Evolutionary conservation across 2,113 vertebrate species (phyloP).

Genomic region (Zosterops lateralis): DNA sequence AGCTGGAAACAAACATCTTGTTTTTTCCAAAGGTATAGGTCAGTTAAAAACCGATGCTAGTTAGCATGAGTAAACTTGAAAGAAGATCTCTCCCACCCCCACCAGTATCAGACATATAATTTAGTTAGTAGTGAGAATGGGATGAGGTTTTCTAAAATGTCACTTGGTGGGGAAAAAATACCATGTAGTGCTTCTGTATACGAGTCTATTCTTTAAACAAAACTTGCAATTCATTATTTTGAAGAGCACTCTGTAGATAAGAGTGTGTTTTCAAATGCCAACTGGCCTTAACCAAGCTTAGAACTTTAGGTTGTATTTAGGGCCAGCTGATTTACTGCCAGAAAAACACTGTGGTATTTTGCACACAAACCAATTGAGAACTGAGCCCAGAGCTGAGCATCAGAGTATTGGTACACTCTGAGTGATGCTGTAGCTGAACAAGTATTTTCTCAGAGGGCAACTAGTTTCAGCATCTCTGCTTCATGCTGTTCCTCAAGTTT

Average conservation of each 20-base stretch:
- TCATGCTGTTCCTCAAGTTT: not conserved
- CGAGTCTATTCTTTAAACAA: not conserved
- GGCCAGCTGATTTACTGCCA: not conserved
- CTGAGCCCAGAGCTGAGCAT: not conserved
- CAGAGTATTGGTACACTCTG: not conserved
- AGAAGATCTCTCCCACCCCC: not conserved
- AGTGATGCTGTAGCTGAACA: not conserved
- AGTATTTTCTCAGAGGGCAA: not conserved
- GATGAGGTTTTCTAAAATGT: not conserved
- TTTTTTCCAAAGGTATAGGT: not conserved
- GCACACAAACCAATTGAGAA: not conserved
- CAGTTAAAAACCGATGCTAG: not conserved
- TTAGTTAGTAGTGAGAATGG: not conserved
- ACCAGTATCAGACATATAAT: not conserved
- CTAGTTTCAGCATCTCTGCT: not conserved
- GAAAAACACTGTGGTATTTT: not conserved
- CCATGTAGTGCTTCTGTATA: not conserved
- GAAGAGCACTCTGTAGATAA: not conserved
- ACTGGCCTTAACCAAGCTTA: not conserved
- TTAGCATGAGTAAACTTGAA: not conserved
- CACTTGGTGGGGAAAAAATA: not conserved
- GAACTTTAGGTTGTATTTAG: not conserved
- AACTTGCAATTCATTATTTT: not conserved
- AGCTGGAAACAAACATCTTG: not conserved
- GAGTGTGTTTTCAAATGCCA: not conserved